phyloP scores from a whole-genome alignment of 2,113 vertebrate species.

The Mellivora capensis region DNA sequence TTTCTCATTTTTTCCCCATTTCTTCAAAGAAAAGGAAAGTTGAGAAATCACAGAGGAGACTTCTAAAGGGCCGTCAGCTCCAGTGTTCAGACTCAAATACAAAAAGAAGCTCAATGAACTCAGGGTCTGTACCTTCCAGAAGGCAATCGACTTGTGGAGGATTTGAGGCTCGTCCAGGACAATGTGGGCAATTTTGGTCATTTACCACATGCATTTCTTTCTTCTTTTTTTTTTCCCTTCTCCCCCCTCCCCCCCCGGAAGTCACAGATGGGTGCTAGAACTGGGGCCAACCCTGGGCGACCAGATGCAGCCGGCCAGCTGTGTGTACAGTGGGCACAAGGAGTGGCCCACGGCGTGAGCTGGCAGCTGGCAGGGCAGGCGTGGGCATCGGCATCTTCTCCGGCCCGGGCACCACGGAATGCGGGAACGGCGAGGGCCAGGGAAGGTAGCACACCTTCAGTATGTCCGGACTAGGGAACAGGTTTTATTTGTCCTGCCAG shows the following conservation, averaged over 20 bases:
- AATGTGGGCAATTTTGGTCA: neutral
- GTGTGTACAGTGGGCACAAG: neutral
- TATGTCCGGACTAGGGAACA: neutral
- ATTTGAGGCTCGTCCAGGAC: neutral
- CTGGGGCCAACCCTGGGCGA: neutral
- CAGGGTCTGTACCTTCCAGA: neutral
- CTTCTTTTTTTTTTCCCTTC: neutral
- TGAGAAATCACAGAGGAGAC: neutral
- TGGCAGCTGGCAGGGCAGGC: neutral
- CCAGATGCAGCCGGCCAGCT: neutral
- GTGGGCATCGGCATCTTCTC: neutral
- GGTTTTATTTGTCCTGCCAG: neutral
- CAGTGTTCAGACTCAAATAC: neutral
- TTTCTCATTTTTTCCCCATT: neutral
- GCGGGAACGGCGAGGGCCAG: neutral
- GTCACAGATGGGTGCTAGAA: neutral
- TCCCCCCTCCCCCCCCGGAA: rapidly evolving
- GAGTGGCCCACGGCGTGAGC: neutral
- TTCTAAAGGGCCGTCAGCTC: neutral
- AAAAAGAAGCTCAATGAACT: neutral
- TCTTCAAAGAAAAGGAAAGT: neutral
- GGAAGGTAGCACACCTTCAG: neutral
- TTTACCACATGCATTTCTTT: neutral
- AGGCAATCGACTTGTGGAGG: neutral
- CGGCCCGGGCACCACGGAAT: neutral